Conservation (phyloP, 2,113 vertebrate species). For the Nothoprocta perdicaria region DNA sequence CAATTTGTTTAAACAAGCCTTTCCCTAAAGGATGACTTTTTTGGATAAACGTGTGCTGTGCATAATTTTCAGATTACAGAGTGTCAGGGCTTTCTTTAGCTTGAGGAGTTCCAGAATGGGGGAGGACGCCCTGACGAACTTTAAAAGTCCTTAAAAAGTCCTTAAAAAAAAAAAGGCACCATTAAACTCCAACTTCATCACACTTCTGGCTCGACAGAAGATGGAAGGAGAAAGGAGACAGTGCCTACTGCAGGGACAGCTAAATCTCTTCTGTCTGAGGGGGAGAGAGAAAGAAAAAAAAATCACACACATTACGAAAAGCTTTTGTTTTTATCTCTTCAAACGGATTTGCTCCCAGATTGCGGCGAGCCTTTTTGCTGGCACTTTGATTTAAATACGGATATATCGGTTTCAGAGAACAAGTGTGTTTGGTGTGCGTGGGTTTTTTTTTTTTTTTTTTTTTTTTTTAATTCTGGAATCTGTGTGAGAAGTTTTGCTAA, state of each 20-base stretch:
- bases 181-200: slow-evolving; percentile 4
- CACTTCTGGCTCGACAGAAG: background rate
- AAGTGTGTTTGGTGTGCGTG: background rate
- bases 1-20: slow-evolving; percentile 22
- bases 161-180: background rate
- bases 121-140: background rate
- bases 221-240: background rate
- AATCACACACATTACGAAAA: background rate
- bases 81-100: slow-evolving; percentile 24
- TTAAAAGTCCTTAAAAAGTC: slow-evolving; percentile 10
- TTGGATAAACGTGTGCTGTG: background rate
- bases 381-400: background rate
- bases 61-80: slow-evolving; percentile 41
- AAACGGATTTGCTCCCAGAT: background rate
- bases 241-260: background rate
- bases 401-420: slow-evolving; percentile 60
- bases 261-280: background rate
- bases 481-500: slow-evolving; percentile 69
- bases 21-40: slow-evolving; percentile 40
- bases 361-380: slow-evolving; percentile 31
- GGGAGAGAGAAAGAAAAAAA: background rate
- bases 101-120: background rate
- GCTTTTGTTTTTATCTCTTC: slow-evolving; percentile 29
- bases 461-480: slow-evolving; percentile 21
- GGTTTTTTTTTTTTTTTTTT: background rate